Percentiles rank a stretch among this genome's conserved stretches.
Evolutionary conservation across 1,140 invertebrate genomes (phyloP).

Genomic region (Drosophila repleta): DNA sequence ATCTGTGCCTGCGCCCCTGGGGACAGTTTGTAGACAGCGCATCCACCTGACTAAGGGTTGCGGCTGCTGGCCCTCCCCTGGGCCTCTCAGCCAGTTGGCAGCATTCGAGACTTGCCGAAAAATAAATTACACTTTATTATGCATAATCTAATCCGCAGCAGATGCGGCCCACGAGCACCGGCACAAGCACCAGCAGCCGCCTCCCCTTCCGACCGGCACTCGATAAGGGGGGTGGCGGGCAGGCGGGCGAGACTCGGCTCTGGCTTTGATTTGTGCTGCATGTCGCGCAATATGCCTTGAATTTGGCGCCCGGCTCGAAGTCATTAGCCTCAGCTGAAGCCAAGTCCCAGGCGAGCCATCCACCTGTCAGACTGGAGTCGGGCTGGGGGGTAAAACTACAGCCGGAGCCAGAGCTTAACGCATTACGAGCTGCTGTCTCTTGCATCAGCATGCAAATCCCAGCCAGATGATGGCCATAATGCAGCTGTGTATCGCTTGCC

Average conservation of each 20-base stretch:
- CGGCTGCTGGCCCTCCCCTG: background rate
- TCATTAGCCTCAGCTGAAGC: constrained; percentile 40
- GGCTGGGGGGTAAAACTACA: background rate
- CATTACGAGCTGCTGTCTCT: constrained; percentile 40
- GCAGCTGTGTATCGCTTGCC: constrained; percentile 41
- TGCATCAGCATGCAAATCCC: constrained; percentile 42
- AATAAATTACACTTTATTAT: constrained; percentile 83
- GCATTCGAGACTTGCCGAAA: constrained; percentile 53
- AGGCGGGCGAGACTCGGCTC: background rate
- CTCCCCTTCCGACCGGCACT: background rate
- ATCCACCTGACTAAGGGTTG: constrained; percentile 28
- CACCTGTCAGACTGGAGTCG: constrained; percentile 27
- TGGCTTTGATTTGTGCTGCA: constrained; percentile 20
- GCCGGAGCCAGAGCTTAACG: constrained; percentile 24
- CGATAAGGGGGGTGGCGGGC: background rate
- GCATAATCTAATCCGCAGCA: constrained; percentile 81
- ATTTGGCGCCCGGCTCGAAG: constrained; percentile 29
- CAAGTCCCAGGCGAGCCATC: constrained; percentile 13
- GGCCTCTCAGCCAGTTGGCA: constrained; percentile 34
- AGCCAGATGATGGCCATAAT: constrained; percentile 44
- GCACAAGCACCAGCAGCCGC: background rate
- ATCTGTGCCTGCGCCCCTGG: constrained; percentile 48
- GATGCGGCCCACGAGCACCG: constrained; percentile 47
- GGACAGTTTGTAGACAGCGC: constrained; percentile 46
- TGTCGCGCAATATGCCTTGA: constrained; percentile 37